A percentile compares a stretch with the other conserved stretches of the same genome.
Evolutionary conservation across 2,797 vertebrate species (phyloP).

Genomic region (Geotrypetes seraphini): DNA sequence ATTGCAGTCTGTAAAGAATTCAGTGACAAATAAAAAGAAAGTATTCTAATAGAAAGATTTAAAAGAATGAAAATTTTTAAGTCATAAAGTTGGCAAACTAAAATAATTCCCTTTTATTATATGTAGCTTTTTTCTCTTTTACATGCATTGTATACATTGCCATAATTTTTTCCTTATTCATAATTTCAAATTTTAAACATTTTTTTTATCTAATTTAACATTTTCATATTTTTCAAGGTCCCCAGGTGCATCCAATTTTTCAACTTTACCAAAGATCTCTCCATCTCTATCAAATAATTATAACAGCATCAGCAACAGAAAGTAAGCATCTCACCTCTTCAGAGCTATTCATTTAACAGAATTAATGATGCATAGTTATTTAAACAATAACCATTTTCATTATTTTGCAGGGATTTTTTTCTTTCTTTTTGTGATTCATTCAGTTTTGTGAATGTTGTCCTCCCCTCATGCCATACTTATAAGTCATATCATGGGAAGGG

Average conservation of each 20-base stretch:
- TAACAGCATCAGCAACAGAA: conserved; percentile 98
- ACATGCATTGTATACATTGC: conserved; percentile 20
- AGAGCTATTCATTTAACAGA: conserved; percentile 42
- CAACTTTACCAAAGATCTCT: conserved; percentile 99
- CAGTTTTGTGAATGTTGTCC: no score
- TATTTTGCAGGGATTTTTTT: conserved; percentile 28
- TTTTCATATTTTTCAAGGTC: conserved; percentile 97
- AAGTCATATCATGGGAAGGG: no score
- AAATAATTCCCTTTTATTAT: not conserved
- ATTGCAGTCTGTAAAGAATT: no score
- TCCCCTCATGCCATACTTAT: no score
- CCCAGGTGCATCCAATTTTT: conserved; percentile 95
- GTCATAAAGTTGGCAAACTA: not conserved
- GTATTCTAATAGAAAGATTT: no score
- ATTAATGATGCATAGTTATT: conserved; percentile 33
- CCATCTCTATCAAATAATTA: conserved; percentile 98
- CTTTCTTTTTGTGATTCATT: conserved; percentile 22
- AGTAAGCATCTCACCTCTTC: conserved; percentile 83
- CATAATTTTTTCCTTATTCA: conserved; percentile 46
- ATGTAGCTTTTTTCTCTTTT: not conserved
- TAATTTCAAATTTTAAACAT: conserved; percentile 36
- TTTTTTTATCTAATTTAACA: conserved; percentile 79
- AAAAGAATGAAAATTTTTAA: no score
- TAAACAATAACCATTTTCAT: conserved; percentile 23
- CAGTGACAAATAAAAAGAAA: no score